These are phyloP conservation scores for Amyelois transitella DNA, from an alignment of 1,140 invertebrate genomes.

Conservation along the genomic window DNA sequence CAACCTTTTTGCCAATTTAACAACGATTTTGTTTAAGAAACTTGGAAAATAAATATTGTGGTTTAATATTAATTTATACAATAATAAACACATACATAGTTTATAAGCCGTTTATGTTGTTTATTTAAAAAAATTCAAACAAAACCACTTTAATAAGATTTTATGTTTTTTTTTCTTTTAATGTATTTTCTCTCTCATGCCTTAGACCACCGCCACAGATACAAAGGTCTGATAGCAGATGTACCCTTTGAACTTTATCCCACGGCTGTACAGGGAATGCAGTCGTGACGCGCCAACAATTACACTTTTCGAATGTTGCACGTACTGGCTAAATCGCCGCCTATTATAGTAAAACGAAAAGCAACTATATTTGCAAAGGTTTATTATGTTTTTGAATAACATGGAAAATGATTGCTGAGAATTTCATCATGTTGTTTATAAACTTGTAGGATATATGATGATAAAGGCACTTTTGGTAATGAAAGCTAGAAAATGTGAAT, in stretches of 20 bases:
- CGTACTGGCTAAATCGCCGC: neutral
- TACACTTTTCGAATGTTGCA: conserved; percentile 23
- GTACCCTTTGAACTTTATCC: conserved; percentile 43
- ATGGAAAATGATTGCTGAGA: no score
- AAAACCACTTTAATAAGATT: no score
- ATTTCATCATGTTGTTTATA: no score
- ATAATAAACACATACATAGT: no score
- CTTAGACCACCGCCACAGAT: conserved; percentile 13
- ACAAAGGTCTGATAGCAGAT: conserved; percentile 28
- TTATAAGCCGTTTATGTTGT: no score
- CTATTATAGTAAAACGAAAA: neutral
- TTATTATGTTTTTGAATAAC: neutral
- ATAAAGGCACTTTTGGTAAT: neutral
- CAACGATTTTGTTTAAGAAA: no score
- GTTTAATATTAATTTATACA: no score
- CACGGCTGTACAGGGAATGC: conserved; percentile 26
- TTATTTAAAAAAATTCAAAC: no score
- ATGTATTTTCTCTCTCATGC: neutral
- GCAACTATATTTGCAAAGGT: neutral
- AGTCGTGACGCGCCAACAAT: conserved; percentile 32
- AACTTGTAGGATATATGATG: neutral
- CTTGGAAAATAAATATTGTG: no score
- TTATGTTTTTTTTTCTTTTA: no score
- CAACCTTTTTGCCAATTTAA: no score
- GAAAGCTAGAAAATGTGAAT: conserved; percentile 25